Conservation (phyloP, 2,113 vertebrate genomes). For the Paraplagusia blochii region DNA sequence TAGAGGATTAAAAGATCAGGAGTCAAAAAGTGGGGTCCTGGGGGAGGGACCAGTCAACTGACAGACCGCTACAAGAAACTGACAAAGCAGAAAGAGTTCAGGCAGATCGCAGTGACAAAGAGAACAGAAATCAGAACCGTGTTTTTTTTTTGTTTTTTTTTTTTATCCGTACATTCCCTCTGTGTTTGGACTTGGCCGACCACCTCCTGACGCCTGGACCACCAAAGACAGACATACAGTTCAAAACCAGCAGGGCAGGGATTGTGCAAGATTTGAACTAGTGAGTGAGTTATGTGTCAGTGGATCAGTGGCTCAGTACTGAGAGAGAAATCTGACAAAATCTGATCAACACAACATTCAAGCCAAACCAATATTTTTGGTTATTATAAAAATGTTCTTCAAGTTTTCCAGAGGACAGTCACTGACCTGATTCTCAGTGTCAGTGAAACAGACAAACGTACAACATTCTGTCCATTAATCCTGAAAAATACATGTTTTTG, state of each 20-base stretch:
- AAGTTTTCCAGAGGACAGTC: too few species aligned
- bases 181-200: not conserved
- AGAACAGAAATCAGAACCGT: not conserved
- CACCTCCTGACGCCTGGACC: not conserved
- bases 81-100: slow-evolving; percentile 36
- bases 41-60: slow-evolving; percentile 36
- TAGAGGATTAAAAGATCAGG: slow-evolving; percentile 52
- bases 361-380: too few species aligned
- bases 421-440: too few species aligned
- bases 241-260: slow-evolving; percentile 3
- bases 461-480: too few species aligned
- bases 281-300: slow-evolving; percentile 10
- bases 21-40: slow-evolving; percentile 30
- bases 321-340: not conserved
- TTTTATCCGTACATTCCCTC: too few species aligned
- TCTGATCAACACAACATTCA: too few species aligned
- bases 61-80: slow-evolving; percentile 21
- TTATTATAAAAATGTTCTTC: too few species aligned
- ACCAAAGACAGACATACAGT: slow-evolving; percentile 22
- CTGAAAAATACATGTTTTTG: too few species aligned
- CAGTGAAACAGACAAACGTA: too few species aligned
- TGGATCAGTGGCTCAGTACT: slow-evolving; percentile 1
- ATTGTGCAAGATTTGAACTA: slow-evolving; percentile 15
- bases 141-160: too few species aligned
- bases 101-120: not conserved